These are phyloP conservation scores for Muscina levida DNA, from an alignment of 2,888 invertebrate genomes.

Conservation along the genomic window DNA sequence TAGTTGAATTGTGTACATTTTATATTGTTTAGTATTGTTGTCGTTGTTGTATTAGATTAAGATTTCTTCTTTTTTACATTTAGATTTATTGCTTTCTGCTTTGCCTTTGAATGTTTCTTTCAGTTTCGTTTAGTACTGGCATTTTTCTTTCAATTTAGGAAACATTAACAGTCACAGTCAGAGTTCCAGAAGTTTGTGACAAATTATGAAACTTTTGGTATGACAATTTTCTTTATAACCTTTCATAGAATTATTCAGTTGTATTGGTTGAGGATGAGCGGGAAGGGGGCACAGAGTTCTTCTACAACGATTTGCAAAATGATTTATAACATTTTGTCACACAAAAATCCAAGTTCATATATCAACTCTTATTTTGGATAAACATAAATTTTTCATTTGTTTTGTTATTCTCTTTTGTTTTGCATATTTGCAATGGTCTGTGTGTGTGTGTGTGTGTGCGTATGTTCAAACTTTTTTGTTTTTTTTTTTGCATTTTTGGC, in stretches of 20 bases:
- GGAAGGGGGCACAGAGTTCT: not conserved
- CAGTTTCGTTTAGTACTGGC: not conserved
- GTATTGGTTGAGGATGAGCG: not conserved
- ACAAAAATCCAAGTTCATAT: constrained; percentile 27
- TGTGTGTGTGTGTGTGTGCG: too few relatives aligned
- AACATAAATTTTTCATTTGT: not conserved
- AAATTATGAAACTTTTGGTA: constrained; percentile 26
- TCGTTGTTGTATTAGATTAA: constrained; percentile 13
- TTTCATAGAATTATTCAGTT: constrained; percentile 4
- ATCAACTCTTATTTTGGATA: constrained; percentile 19
- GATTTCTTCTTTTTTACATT: constrained; percentile 8
- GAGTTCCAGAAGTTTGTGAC: constrained; percentile 21
- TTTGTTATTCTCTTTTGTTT: not conserved
- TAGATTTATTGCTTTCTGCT: not conserved
- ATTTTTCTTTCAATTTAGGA: constrained; percentile 11
- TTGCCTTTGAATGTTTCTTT: constrained; percentile 1
- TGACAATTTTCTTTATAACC: not conserved
- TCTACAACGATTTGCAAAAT: not conserved
- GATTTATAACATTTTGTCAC: constrained; percentile 39
- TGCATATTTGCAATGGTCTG: constrained; percentile 15
- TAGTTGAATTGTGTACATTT: constrained; percentile 7
- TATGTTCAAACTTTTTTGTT: too few relatives aligned
- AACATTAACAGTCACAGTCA: constrained; percentile 5
- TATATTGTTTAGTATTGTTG: too few relatives aligned
- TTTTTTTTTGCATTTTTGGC: not conserved